Conservation (phyloP, 2,113 vertebrate genomes). For the Meriones unguiculatus region DNA sequence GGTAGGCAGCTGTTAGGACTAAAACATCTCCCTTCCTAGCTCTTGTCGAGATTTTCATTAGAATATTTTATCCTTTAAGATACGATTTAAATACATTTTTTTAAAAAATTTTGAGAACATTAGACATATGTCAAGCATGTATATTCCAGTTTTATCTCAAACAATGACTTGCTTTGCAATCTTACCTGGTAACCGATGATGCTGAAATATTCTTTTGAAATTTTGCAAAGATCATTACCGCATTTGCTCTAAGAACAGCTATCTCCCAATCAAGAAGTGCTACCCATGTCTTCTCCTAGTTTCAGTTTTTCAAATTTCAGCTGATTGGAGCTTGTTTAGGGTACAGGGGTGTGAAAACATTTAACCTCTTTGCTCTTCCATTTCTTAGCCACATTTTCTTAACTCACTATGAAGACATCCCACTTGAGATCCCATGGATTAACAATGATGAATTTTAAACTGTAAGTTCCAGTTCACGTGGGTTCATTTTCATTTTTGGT, state of each 20-base stretch:
- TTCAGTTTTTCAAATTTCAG: not conserved
- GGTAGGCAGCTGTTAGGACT: not conserved
- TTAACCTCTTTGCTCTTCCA: not conserved
- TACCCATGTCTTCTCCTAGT: not conserved
- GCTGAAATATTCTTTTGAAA: not conserved
- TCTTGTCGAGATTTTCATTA: not conserved
- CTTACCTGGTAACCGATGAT: not conserved
- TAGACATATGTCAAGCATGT: not conserved
- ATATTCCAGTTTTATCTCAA: too few species aligned
- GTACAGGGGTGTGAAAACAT: not conserved
- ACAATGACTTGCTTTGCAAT: not conserved
- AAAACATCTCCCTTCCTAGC: not conserved
- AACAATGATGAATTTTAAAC: not conserved
- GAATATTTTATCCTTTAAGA: not conserved
- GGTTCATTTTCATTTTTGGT: not conserved
- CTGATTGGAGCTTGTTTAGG: not conserved
- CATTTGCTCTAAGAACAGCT: not conserved
- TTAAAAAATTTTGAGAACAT: not conserved
- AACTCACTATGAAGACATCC: not conserved
- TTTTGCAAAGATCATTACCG: not conserved
- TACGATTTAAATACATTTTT: not conserved
- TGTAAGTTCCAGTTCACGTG: not conserved
- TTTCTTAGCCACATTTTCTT: not conserved
- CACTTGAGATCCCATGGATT: not conserved
- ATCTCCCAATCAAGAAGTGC: not conserved